A percentile compares a stretch with the other conserved stretches of the same genome.
phyloP scores from a whole-genome alignment of 2,797 vertebrate species.

The Pangasius mekongensis region DNA sequence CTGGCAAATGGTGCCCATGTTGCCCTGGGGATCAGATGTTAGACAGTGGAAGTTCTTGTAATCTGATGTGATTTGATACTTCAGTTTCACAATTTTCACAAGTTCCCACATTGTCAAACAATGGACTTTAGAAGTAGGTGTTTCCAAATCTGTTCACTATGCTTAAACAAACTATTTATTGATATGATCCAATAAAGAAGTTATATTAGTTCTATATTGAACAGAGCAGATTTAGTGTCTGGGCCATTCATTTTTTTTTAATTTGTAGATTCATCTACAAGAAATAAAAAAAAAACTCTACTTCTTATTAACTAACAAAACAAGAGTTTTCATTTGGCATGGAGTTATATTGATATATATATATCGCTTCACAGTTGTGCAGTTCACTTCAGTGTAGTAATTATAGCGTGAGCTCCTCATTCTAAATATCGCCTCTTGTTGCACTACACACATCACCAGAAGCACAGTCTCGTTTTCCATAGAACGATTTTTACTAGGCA shows the following conservation, averaged over 20 bases:
- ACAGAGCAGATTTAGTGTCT: background rate
- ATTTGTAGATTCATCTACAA: background rate
- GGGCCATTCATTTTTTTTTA: background rate
- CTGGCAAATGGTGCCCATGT: constrained; percentile 15
- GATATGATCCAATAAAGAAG: background rate
- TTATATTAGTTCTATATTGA: background rate
- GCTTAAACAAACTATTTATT: background rate
- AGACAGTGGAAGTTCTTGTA: background rate
- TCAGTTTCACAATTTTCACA: background rate
- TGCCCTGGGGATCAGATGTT: constrained; percentile 17
- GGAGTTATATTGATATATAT: background rate
- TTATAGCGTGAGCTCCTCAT: background rate
- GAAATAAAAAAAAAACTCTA: background rate
- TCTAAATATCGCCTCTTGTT: background rate
- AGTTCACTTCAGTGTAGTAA: too few relatives aligned
- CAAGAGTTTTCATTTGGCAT: background rate
- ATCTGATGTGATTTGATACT: background rate
- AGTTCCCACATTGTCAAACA: background rate
- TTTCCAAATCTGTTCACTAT: background rate
- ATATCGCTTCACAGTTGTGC: background rate
- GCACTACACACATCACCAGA: background rate
- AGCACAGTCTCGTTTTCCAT: background rate
- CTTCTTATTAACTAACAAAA: background rate
- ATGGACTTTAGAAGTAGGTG: background rate
- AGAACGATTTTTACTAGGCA: background rate